Base-by-base conservation (phyloP, 2,113 vertebrate genomes). In the Parus major region DNA sequence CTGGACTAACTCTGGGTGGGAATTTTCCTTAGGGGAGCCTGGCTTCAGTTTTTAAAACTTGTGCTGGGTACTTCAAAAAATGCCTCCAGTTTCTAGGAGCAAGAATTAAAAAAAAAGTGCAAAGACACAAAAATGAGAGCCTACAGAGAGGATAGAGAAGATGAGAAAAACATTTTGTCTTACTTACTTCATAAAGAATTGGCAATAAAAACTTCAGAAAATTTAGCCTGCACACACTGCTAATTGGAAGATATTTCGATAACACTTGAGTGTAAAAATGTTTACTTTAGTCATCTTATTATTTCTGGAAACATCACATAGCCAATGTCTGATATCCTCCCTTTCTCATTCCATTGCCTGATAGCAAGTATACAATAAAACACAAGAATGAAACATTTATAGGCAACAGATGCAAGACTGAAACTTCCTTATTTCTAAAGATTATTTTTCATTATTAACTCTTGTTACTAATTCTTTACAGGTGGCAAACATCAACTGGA, bases 1-100 rank as follows among this genome's bases (percentile, higher is more conserved):
- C 86, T 96, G 65, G 47, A 87, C 57, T 63, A 5, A 53, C 15
- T 65, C 65, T 39, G 70, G 77, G 83, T 87, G 92, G 91, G 84
- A 87, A 61, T 65, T 96, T 78, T 94, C 72, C 80, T 84, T 71
- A 71, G 44, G 77, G 64, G 14, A 84, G 49, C 61, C 92, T 86
- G 72, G 83, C 56, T 92, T 92, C 53, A 60, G 53, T 89, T 84
- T 63, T 50, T 31, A 64, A 60, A 86, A 41, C 68, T 71, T 64
- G 16, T 22, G 53, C 61, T 90, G 31, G 17, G 68, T 72, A n/a
- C n/a, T n/a, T 82, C 57, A 41, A 41, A 79, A 90, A 79, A 53
- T 14, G 36, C 28, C 36, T 91, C 65, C 28, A 61, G 55, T 66
- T 95, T 59, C 79, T 35, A 41, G 28, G 41, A 93, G 8, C 10